These are phyloP conservation scores for Australoheros scitulus DNA, from an alignment of 2,113 vertebrate genomes.

Conservation along the genomic window DNA sequence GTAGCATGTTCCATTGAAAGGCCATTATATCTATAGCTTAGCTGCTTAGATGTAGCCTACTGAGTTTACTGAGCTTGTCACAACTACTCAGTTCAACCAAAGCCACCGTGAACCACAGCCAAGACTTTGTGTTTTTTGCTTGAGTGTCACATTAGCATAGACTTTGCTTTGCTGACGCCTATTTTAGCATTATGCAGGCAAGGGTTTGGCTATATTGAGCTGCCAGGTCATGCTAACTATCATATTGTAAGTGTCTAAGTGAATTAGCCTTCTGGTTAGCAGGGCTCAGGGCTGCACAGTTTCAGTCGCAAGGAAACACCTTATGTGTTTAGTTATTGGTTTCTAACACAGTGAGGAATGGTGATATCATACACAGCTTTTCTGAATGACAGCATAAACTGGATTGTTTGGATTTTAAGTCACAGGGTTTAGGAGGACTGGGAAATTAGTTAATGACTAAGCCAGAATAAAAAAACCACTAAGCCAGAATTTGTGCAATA, in stretches of 20 bases:
- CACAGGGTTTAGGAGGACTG: slow-evolving; percentile 18
- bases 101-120: slow-evolving; percentile 47
- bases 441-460: slow-evolving; percentile 6
- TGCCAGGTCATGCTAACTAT: slow-evolving; percentile 59
- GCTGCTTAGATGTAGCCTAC: slow-evolving; percentile 61
- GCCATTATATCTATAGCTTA: slow-evolving; percentile 62
- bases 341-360: slow-evolving; percentile 45
- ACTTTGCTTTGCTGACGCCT: slow-evolving; percentile 14
- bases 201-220: slow-evolving; percentile 39
- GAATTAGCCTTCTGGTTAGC: slow-evolving; percentile 68
- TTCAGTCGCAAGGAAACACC: slow-evolving; percentile 57
- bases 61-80: slow-evolving; percentile 69
- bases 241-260: slow-evolving; percentile 65
- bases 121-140: slow-evolving; percentile 25
- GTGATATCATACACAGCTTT: slow-evolving; percentile 50
- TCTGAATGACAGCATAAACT: slow-evolving; percentile 46
- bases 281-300: slow-evolving; percentile 61
- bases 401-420: slow-evolving; percentile 57
- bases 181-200: slow-evolving; percentile 53
- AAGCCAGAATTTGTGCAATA: neutral
- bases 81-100: slow-evolving; percentile 59
- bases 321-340: slow-evolving; percentile 53
- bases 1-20: slow-evolving; percentile 60
- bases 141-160: slow-evolving; percentile 39
- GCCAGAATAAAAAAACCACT: neutral